Conservation (phyloP, 2,888 invertebrate genomes). For the Drosophila testacea region DNA sequence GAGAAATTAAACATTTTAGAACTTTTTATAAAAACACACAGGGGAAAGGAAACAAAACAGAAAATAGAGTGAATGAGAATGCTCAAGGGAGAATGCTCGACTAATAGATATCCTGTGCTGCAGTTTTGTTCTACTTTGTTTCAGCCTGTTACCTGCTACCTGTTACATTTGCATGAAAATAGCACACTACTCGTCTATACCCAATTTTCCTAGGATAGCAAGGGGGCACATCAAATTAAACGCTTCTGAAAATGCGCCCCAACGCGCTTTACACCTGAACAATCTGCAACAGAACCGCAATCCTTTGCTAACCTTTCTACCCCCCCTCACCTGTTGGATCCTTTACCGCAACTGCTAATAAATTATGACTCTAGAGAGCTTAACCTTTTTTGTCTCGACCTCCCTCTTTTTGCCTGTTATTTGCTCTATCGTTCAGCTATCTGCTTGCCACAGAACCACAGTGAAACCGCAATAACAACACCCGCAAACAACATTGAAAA, state of each 20-base stretch:
- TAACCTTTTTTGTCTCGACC: slow-evolving; percentile 52
- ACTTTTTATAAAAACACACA: slow-evolving; percentile 11
- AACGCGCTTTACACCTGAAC: slow-evolving; percentile 54
- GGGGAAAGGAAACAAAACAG: neutral
- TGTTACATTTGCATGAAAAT: neutral
- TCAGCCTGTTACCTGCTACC: neutral
- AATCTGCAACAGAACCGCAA: slow-evolving; percentile 45
- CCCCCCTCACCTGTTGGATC: neutral
- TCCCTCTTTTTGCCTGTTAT: slow-evolving; percentile 1
- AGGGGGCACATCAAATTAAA: slow-evolving; percentile 47
- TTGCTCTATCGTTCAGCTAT: slow-evolving; percentile 35
- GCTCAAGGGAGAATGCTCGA: neutral
- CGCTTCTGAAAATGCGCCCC: slow-evolving; percentile 18
- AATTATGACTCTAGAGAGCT: slow-evolving; percentile 72
- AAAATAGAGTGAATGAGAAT: neutral
- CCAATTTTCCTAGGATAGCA: neutral
- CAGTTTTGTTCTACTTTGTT: neutral
- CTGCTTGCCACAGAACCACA: slow-evolving; percentile 41
- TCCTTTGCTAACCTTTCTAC: slow-evolving; percentile 1
- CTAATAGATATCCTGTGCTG: neutral
- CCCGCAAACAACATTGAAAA: slow-evolving; percentile 73
- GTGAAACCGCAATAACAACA: slow-evolving; percentile 67
- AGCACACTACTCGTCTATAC: neutral
- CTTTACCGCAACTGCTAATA: slow-evolving; percentile 72
- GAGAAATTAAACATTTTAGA: slow-evolving; percentile 37